Evolutionary conservation across 2,797 vertebrate genomes (phyloP).

Genomic region (Anisognathus igniventris): DNA sequence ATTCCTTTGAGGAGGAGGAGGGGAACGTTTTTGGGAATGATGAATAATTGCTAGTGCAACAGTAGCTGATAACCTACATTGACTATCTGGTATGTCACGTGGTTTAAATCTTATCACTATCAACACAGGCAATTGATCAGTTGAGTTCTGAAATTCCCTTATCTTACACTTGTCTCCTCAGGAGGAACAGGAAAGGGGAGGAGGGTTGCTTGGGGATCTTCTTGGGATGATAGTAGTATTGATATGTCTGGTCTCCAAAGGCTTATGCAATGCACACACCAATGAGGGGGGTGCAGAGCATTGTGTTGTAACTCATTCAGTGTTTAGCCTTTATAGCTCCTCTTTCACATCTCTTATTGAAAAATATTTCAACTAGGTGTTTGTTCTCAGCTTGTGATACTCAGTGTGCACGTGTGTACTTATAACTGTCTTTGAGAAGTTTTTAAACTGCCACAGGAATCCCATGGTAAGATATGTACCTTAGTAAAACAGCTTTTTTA

Average conservation of each 20-base stretch:
- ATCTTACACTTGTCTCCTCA: constrained; percentile 22
- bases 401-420: not conserved
- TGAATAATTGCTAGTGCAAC: constrained; percentile 54
- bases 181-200: not conserved
- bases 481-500: not conserved
- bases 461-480: not conserved
- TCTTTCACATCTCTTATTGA: not conserved
- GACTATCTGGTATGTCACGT: constrained; percentile 32
- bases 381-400: not conserved
- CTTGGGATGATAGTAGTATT: not conserved
- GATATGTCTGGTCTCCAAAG: not conserved
- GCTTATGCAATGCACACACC: not conserved
- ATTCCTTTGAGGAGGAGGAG: not conserved
- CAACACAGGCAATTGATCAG: constrained; percentile 45
- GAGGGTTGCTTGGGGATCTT: not conserved
- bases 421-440: not conserved
- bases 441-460: not conserved
- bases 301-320: not conserved
- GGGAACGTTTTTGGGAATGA: constrained; percentile 2
- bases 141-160: constrained; percentile 36
- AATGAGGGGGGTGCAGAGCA: not conserved
- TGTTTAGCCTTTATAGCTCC: not conserved
- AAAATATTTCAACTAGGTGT: not conserved
- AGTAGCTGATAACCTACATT: constrained; percentile 61
- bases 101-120: constrained; percentile 48